Percentiles rank a stretch among this genome's conserved stretches.
phyloP scores from a whole-genome alignment of 2,888 invertebrate species.

The Chymomyza procnemis region DNA sequence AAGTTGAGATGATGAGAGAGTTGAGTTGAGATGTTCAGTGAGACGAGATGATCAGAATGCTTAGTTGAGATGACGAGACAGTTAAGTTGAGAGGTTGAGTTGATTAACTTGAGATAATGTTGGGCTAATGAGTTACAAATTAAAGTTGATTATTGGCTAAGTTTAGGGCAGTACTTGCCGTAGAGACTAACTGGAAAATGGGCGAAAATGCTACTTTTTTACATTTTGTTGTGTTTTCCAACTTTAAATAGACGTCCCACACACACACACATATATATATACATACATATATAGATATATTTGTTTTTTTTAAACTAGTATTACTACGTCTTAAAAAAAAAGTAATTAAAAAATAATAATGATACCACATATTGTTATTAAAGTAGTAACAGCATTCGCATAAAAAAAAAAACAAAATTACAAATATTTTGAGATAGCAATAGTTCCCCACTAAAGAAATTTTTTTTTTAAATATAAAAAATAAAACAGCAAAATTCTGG shows the following conservation, averaged over 20 bases:
- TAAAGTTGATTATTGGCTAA: neutral
- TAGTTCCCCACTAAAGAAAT: neutral
- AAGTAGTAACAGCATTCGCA: neutral
- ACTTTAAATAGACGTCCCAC: no score
- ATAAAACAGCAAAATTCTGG: constrained; percentile 1
- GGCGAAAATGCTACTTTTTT: no score
- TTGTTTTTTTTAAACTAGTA: constrained; percentile 4
- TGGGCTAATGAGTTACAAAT: neutral
- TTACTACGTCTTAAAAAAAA: neutral
- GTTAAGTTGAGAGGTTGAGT: no score
- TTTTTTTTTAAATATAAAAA: constrained; percentile 28
- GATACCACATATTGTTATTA: neutral
- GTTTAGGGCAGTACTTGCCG: neutral
- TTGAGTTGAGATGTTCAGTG: no score
- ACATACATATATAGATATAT: neutral
- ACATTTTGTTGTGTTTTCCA: neutral
- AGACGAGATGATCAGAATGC: no score
- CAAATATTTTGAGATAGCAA: neutral
- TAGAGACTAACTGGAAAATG: neutral
- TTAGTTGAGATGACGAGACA: neutral
- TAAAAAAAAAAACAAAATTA: neutral
- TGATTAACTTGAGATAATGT: no score
- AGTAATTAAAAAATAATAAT: neutral
- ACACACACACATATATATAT: neutral
- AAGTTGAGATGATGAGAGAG: no score